These are phyloP conservation scores for Chironomus striatipennis DNA, from an alignment of 1,140 invertebrate species.

Conservation along the genomic window DNA sequence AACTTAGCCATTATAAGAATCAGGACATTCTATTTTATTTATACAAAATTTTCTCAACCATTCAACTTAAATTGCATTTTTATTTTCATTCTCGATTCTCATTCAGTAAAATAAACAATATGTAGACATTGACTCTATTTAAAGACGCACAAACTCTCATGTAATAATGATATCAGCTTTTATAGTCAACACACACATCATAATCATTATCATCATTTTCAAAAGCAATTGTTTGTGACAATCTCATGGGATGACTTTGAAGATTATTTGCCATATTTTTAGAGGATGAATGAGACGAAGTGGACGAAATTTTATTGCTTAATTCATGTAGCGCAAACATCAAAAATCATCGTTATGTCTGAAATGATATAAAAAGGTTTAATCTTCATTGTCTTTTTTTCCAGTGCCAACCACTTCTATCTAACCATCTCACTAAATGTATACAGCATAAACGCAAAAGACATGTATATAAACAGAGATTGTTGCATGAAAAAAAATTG, in stretches of 20 bases:
- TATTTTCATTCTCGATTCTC: too few species aligned
- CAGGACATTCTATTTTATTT: too few species aligned
- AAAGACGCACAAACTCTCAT: too few species aligned
- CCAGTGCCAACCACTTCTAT: background rate
- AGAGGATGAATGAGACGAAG: background rate
- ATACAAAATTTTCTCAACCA: too few species aligned
- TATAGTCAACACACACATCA: conserved; percentile 6
- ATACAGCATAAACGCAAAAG: too few species aligned
- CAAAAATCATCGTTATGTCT: conserved; percentile 13
- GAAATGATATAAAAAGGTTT: conserved; percentile 19
- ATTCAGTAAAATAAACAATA: too few species aligned
- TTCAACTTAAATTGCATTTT: too few species aligned
- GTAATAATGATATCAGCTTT: background rate
- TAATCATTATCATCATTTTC: conserved; percentile 2
- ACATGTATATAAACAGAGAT: background rate
- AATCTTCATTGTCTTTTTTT: conserved; percentile 15
- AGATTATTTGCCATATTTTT: too few species aligned
- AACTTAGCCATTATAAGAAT: too few species aligned
- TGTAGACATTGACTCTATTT: too few species aligned
- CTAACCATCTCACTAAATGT: background rate
- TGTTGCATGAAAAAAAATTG: background rate
- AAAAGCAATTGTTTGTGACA: background rate
- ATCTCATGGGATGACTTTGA: background rate
- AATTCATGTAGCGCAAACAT: conserved; percentile 8
- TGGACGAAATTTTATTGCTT: conserved; percentile 18